Evolutionary conservation across 2,888 invertebrate genomes (phyloP), one percentile per base, ranked within the genome.

Genomic region (Orchestes rusci): DNA sequence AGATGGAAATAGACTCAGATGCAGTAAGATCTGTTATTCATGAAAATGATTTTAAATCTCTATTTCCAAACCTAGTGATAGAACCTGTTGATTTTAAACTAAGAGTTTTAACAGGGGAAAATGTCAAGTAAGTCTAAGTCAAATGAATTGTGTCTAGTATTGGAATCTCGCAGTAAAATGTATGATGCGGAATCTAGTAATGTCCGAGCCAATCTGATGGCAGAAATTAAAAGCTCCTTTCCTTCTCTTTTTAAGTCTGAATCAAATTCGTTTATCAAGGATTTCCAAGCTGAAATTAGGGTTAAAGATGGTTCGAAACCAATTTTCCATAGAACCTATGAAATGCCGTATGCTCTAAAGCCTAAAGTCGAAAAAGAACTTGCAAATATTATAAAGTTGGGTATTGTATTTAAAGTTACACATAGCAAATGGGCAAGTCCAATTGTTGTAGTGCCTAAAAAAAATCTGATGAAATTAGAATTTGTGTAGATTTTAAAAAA

Each of bases 341-440:
- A 39, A 18, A 31, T 39, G 30, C 39, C 39, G 8, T 39, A 13
- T 30, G 30, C 39, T n/a, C 18, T 39, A 29, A 39, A 31, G 19
- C 19, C 18, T 8, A 18, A 23, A 19, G 17, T 39, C 12, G 31
- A 39, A 27, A 7, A 16, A 5, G 39, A 30, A 15, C 13, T 39
- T 8, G 4, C 2, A n/a, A 33, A 39, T 23, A 31, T 48, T 16
- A 40, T 45, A 8, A 16, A 48, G 23, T 43, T 30, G 34, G 36
- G 33, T 4, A 39, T 45, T 27, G 37, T 50, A 12, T 20, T 7
- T 18, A 31, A 29, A 31, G 12, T 37, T 4, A 7, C 16, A 23
- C 27, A 13, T 23, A 20, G 16, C 16, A 39, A 39, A 8, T 39
- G 5, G 29, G 38, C 38, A 15, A 29, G 38, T 16, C 28, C 31